These are phyloP conservation scores for Melanocharis versteri DNA, from an alignment of 2,113 vertebrate genomes.

Conservation along the genomic window DNA sequence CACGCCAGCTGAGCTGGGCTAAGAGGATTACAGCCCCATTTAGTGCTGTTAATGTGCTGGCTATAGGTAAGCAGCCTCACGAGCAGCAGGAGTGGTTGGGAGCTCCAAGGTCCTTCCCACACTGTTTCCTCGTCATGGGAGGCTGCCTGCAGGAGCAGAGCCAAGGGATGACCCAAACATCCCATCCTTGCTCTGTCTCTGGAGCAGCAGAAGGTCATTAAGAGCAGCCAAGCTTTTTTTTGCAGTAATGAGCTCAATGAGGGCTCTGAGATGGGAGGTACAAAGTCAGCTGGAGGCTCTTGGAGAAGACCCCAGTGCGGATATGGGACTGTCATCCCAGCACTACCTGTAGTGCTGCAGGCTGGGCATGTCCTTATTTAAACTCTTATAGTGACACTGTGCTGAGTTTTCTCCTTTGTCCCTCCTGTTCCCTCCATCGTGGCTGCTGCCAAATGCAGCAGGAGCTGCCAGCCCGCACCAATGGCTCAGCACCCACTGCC, in stretches of 20 bases:
- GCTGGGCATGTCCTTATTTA: background rate
- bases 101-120: background rate
- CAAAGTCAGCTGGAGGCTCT: background rate
- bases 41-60: background rate
- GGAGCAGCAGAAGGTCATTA: background rate
- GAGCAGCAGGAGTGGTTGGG: background rate
- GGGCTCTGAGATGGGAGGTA: background rate
- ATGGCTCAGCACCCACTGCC: slow-evolving; percentile 60
- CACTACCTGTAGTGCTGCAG: background rate
- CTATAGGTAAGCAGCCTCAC: background rate
- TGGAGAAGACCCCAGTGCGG: background rate
- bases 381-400: accelerated
- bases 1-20: background rate
- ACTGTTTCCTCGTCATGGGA: background rate
- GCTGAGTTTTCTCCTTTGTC: background rate
- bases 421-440: background rate
- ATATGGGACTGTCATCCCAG: background rate
- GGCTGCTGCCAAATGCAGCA: slow-evolving; percentile 53
- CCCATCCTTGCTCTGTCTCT: background rate
- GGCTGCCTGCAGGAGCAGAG: background rate
- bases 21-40: slow-evolving; percentile 38
- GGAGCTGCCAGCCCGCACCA: slow-evolving; percentile 81
- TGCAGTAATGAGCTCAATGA: background rate
- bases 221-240: background rate
- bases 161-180: background rate